phyloP scores from a whole-genome alignment of 2,888 invertebrate species.

The Cataglyphis altisquamis region DNA sequence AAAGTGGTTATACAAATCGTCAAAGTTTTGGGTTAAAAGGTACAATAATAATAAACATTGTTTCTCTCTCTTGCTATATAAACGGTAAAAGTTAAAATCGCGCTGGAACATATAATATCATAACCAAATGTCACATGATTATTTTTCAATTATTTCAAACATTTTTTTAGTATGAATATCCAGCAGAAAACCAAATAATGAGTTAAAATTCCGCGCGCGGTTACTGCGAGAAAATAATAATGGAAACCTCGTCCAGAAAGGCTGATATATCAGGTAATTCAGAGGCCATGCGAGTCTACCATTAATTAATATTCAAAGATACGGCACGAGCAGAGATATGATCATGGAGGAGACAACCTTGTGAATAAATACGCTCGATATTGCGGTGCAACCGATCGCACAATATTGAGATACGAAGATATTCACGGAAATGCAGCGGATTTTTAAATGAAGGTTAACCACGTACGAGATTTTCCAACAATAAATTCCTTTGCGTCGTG shows the following conservation, averaged over 20 bases:
- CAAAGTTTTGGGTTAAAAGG: neutral
- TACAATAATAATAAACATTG: neutral
- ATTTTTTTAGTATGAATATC: neutral
- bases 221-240: slow-evolving; percentile 30
- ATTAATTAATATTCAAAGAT: slow-evolving; percentile 57
- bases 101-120: too few species aligned
- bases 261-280: slow-evolving; percentile 36
- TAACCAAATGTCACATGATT: neutral
- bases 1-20: neutral
- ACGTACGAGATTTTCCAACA: slow-evolving; percentile 60
- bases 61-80: neutral
- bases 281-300: slow-evolving; percentile 38
- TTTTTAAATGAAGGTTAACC: slow-evolving; percentile 53
- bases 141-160: slow-evolving; percentile 1
- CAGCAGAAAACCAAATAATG: neutral
- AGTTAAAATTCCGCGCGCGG: slow-evolving; percentile 35
- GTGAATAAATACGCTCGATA: slow-evolving; percentile 36
- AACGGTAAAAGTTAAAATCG: neutral
- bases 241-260: slow-evolving; percentile 25
- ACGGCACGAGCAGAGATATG: neutral
- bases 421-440: slow-evolving; percentile 45
- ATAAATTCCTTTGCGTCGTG: slow-evolving; percentile 62
- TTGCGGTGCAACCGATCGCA: slow-evolving; percentile 54
- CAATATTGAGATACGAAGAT: slow-evolving; percentile 66
- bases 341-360: slow-evolving; percentile 3